Evolutionary conservation across 2,113 vertebrate genomes (phyloP), one percentile per base, ranked within the genome.

Genomic region (Solea solea): DNA sequence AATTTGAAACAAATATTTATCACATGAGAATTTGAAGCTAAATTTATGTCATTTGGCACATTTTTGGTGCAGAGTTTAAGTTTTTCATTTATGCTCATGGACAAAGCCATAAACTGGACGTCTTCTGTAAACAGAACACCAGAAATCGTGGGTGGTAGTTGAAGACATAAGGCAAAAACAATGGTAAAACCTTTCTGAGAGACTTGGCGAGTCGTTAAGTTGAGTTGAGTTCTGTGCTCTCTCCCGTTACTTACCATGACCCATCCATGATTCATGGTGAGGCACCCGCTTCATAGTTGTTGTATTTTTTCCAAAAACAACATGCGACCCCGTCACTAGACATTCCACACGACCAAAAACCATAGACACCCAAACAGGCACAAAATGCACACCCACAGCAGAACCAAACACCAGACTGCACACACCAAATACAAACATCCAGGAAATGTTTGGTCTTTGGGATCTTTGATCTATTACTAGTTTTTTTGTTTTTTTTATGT

Each of bases 381-480:
- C 50, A 74, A 74, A 57, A 74, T 57, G 59, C 74, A 84, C 56
- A 78, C 45, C 65, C 74, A 46, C 61, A 81, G 50, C 61, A 46
- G 60, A 25, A 39, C 49, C 73, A 69, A 58, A 75, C 58, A 73
- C 45, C 54, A 21, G 28, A 65, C 62, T 41, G 64, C 76, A 69
- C 63, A 79, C 69, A 79, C 55, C 72, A 57, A 64, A 65, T 28
- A 13, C 60, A 75, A 67, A 81, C 76, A 84, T 63, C 64, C 68
- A 78, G 7, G 59, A 69, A 72, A 87, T 77, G 82, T 89, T 90
- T 91, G 86, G 88, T 88, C 87, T 83, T 79, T 84, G 82, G 80
- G 88, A 86, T 86, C 70, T 77, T 72, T 6, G 25, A 14, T 41
- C 13, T 54, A 60, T 72, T 21, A 46, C 50, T 54, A 39, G 0